These are phyloP conservation scores for Diuraphis noxia DNA, from an alignment of 1,140 invertebrate genomes.

Conservation along the genomic window DNA sequence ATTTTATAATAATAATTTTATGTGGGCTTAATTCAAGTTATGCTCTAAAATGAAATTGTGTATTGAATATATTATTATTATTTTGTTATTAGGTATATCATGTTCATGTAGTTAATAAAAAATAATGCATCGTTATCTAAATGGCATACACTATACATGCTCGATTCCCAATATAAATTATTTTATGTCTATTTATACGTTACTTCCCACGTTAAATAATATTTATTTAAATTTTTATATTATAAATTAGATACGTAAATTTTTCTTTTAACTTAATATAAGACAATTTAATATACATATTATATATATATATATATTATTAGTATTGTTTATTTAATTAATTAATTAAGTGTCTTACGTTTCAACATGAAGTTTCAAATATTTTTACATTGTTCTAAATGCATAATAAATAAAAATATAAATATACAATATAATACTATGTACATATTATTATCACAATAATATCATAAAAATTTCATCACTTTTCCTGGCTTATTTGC, in stretches of 20 bases:
- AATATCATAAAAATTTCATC: not conserved
- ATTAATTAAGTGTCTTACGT: too few species aligned
- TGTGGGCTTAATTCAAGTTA: not conserved
- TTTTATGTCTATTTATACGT: not conserved
- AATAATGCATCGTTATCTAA: not conserved
- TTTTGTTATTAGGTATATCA: not conserved
- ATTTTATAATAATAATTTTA: not conserved
- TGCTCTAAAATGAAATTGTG: not conserved
- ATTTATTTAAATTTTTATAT: not conserved
- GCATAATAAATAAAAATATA: not conserved
- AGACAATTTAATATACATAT: too few species aligned
- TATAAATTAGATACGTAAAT: not conserved
- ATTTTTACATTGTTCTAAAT: not conserved
- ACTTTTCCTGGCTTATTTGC: not conserved
- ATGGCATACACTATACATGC: not conserved
- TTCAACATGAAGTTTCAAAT: too few species aligned
- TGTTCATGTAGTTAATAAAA: not conserved
- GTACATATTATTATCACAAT: too few species aligned
- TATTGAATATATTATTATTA: conserved; percentile 3
- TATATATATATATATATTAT: too few species aligned
- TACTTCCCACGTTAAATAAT: not conserved
- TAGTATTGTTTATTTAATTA: too few species aligned
- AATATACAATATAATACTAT: not conserved
- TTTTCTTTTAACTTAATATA: not conserved
- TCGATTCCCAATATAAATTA: not conserved